Conservation (phyloP, 1,140 invertebrate species). For the Aphelinus certus region DNA sequence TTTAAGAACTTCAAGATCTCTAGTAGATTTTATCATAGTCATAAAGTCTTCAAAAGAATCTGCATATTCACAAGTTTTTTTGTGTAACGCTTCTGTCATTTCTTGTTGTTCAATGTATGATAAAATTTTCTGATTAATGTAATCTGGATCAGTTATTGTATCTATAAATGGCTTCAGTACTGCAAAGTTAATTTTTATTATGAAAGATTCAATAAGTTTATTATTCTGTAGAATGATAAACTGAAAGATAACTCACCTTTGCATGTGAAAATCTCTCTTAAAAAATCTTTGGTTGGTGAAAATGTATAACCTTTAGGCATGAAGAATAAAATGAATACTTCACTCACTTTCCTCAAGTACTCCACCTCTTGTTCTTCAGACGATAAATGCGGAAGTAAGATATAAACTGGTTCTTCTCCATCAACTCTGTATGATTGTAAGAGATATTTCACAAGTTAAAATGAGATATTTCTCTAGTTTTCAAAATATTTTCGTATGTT, state of each 20-base stretch:
- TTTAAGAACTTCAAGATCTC: slow-evolving; percentile 84
- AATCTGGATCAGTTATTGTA: slow-evolving; percentile 87
- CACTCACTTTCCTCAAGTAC: slow-evolving; percentile 83
- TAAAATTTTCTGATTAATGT: slow-evolving; percentile 88
- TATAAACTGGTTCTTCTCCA: slow-evolving; percentile 75
- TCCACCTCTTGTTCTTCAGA: slow-evolving; percentile 79
- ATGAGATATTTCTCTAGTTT: slow-evolving; percentile 10
- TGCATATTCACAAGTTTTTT: slow-evolving; percentile 85
- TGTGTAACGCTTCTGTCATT: slow-evolving; percentile 79
- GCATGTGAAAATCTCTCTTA: slow-evolving; percentile 84
- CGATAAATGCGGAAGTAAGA: slow-evolving; percentile 79
- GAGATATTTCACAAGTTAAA: slow-evolving; percentile 16
- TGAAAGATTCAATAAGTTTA: not conserved
- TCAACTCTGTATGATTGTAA: slow-evolving; percentile 64
- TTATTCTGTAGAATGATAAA: not conserved
- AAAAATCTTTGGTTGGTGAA: slow-evolving; percentile 78
- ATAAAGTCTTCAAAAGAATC: slow-evolving; percentile 91
- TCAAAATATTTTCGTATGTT: too few relatives aligned
- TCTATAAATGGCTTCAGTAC: slow-evolving; percentile 86
- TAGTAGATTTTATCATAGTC: slow-evolving; percentile 82
- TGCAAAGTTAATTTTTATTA: slow-evolving; percentile 58
- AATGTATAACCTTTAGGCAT: slow-evolving; percentile 83
- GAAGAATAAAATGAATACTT: slow-evolving; percentile 82
- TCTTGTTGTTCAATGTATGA: slow-evolving; percentile 83
- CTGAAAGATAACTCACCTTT: slow-evolving; percentile 72